These are phyloP conservation scores for Mustelus asterias DNA, from an alignment of 2,113 vertebrate genomes.

Conservation along the genomic window DNA sequence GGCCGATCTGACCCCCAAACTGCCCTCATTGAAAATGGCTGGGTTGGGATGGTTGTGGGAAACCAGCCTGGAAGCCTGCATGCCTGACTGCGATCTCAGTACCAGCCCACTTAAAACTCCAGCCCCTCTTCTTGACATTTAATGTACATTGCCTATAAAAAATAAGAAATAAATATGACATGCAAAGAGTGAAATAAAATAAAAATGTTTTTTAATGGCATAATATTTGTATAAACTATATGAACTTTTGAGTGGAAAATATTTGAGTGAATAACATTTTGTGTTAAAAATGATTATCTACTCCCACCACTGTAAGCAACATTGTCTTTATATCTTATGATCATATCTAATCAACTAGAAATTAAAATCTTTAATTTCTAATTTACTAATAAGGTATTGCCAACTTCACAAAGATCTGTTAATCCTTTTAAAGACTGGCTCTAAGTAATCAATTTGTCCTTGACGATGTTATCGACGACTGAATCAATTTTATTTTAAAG, in stretches of 20 bases:
- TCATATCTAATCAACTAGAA: not conserved
- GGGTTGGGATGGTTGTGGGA: too few species aligned
- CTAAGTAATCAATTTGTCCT: not conserved
- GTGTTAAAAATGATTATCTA: not conserved
- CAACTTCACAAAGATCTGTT: not conserved
- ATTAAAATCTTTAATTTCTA: not conserved
- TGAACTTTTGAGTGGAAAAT: not conserved
- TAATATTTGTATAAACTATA: too few species aligned
- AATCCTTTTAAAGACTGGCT: not conserved
- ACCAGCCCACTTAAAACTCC: too few species aligned
- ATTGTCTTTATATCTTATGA: not conserved
- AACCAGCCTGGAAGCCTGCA: too few species aligned
- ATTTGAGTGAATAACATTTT: not conserved
- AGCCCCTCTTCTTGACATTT: too few species aligned
- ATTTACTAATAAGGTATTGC: not conserved
- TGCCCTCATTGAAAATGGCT: too few species aligned
- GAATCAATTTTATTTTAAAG: slow-evolving; percentile 10
- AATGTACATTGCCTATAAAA: too few species aligned
- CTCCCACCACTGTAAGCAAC: not conserved
- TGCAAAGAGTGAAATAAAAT: too few species aligned
- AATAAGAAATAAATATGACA: too few species aligned
- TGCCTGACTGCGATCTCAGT: too few species aligned
- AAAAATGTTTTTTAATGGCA: too few species aligned
- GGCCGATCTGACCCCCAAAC: not conserved
- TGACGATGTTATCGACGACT: not conserved